A percentile compares a stretch with the other conserved stretches of the same genome.
These are phyloP conservation scores for Otolemur crassicaudatus DNA, from an alignment of 2,797 vertebrate species.

Conservation along the genomic window DNA sequence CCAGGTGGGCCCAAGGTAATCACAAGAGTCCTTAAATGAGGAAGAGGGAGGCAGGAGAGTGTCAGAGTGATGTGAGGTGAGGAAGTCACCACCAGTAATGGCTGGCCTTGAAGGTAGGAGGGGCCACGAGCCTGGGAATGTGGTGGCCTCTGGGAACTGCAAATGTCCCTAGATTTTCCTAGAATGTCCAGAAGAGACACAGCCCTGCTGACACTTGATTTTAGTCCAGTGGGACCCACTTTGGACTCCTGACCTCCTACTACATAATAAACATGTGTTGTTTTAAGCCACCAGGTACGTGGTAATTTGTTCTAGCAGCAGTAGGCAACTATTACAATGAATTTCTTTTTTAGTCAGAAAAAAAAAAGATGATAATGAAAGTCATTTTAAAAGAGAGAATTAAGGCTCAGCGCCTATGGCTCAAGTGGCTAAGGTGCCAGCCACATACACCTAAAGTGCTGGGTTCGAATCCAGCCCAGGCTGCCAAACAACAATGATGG, in stretches of 20 bases:
- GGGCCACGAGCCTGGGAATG: not conserved
- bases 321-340: not conserved
- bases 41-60: not conserved
- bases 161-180: not conserved
- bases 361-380: not conserved
- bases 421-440: not conserved
- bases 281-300: not conserved
- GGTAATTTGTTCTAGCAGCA: not conserved
- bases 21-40: not conserved
- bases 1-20: not conserved
- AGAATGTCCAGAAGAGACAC: not conserved
- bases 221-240: not conserved
- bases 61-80: not conserved
- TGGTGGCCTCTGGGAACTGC: not conserved
- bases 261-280: not conserved
- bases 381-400: constrained; percentile 14
- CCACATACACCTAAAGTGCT: not conserved
- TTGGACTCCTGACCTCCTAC: not conserved
- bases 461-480: not conserved
- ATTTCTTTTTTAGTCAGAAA: not conserved
- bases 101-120: not conserved
- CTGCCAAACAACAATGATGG: no score
- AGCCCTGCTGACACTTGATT: not conserved
- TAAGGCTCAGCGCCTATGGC: not conserved
- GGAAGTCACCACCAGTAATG: not conserved